Evolutionary conservation across 2,113 vertebrate genomes (phyloP).

Genomic region (Pseudorectes ferrugineus): DNA sequence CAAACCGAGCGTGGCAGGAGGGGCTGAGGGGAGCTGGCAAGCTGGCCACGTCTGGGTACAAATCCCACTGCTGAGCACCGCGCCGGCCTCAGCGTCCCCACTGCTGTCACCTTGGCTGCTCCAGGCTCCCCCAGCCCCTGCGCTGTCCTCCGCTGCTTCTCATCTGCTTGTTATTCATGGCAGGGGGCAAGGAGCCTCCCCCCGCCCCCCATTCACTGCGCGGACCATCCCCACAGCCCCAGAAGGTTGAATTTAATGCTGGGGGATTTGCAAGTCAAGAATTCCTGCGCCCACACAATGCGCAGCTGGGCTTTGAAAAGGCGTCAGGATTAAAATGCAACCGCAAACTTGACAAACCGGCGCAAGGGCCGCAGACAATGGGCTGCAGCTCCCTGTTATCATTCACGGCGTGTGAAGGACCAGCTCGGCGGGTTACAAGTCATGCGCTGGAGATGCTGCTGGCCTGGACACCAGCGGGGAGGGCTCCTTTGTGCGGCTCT

Average conservation of each 20-base stretch:
- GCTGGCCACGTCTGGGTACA: not conserved
- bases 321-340: slow-evolving; percentile 60
- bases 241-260: slow-evolving; percentile 64
- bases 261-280: slow-evolving; percentile 67
- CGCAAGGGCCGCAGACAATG: slow-evolving; percentile 38
- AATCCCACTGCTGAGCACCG: not conserved
- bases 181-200: slow-evolving; percentile 40
- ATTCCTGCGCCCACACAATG: slow-evolving; percentile 61
- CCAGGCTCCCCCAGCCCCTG: not conserved
- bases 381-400: slow-evolving; percentile 38
- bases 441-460: slow-evolving; percentile 36
- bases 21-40: not conserved
- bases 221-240: slow-evolving; percentile 16
- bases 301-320: slow-evolving; percentile 56
- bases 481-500: slow-evolving; percentile 45
- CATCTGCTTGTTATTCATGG: slow-evolving; percentile 63
- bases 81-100: not conserved
- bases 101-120: slow-evolving; percentile 13
- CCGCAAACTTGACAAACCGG: slow-evolving; percentile 53
- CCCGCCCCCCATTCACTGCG: not conserved
- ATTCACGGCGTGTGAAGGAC: slow-evolving; percentile 39
- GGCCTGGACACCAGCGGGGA: not conserved
- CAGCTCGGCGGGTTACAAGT: slow-evolving; percentile 29
- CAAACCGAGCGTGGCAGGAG: not conserved
- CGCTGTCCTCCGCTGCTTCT: slow-evolving; percentile 16